phyloP scores from a whole-genome alignment of 30 jellyfish, hydroid and myxozoan genomes.

The Morbakka virulenta region DNA sequence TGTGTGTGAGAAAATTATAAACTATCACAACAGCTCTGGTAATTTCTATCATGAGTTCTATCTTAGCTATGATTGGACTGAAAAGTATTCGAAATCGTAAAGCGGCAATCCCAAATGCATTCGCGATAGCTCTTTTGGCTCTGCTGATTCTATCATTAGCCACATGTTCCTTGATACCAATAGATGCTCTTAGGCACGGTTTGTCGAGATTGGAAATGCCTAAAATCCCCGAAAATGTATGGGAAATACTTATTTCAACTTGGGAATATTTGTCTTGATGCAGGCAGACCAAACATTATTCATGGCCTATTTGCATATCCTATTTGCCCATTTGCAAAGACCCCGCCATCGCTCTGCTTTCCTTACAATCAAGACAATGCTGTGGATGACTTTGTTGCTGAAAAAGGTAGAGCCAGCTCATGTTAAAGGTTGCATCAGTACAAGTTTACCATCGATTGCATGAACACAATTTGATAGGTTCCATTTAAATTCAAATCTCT shows the following conservation, averaged over 20 bases:
- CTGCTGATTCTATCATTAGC: conserved; percentile 55
- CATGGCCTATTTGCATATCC: conserved; percentile 48
- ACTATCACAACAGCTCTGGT: conserved; percentile 62
- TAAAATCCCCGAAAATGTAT: too few species aligned
- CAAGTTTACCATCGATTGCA: conserved; percentile 58
- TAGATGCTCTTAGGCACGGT: conserved; percentile 52
- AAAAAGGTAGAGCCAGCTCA: conserved; percentile 38
- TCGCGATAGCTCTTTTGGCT: conserved; percentile 60
- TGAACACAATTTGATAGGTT: conserved; percentile 47
- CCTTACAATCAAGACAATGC: conserved; percentile 53
- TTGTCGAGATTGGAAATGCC: conserved; percentile 53
- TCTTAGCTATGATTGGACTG: conserved; percentile 66
- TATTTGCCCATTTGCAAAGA: conserved; percentile 56
- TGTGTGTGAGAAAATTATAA: conserved; percentile 55
- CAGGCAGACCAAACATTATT: conserved; percentile 45
- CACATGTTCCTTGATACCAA: conserved; percentile 47
- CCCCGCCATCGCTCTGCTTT: conserved; percentile 66
- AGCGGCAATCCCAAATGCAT: conserved; percentile 66
- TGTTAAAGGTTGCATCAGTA: conserved; percentile 55
- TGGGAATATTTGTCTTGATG: conserved; percentile 43
- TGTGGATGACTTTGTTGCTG: conserved; percentile 45
- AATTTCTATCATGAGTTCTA: too few species aligned
- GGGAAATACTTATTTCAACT: conserved; percentile 43
- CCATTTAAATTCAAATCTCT: conserved; percentile 25
- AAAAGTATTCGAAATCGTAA: conserved; percentile 49